Evolutionary conservation across 2,797 vertebrate genomes (phyloP).

Genomic region (Kryptolebias ocellatus): DNA sequence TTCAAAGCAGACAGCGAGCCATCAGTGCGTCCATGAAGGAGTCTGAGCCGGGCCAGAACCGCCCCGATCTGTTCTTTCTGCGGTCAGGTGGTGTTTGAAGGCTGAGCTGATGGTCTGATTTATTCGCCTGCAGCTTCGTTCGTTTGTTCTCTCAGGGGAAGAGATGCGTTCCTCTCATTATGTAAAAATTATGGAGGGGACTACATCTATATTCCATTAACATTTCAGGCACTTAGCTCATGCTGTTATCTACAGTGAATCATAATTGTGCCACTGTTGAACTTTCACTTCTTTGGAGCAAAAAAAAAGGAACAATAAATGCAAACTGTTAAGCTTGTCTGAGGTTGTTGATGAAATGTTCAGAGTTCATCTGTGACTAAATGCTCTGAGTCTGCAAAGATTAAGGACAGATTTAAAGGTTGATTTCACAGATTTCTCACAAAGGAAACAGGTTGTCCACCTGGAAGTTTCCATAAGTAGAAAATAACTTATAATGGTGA

Average conservation of each 20-base stretch:
- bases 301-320: neutral
- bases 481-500: too few relatives aligned
- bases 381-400: neutral
- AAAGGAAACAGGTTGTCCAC: neutral
- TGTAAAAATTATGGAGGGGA: neutral
- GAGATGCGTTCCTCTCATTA: slow-evolving; percentile 8
- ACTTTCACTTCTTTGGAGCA: slow-evolving; percentile 2
- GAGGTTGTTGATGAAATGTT: neutral
- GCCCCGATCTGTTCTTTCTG: neutral
- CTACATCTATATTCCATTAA: neutral
- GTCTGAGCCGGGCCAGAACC: too few relatives aligned
- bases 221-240: neutral
- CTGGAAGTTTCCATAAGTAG: neutral
- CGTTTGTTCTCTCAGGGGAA: slow-evolving; percentile 6
- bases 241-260: slow-evolving; percentile 14
- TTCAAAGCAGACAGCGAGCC: slow-evolving; percentile 16
- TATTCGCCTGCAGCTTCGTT: slow-evolving; percentile 20
- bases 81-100: slow-evolving; percentile 33
- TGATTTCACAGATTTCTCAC: too few relatives aligned
- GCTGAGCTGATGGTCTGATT: slow-evolving; percentile 1
- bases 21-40: neutral
- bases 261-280: slow-evolving; percentile 8
- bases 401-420: neutral
- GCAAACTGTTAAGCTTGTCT: neutral
- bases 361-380: neutral